phyloP scores from a whole-genome alignment of 2,888 invertebrate species.

The Gisinianus flammeolus region DNA sequence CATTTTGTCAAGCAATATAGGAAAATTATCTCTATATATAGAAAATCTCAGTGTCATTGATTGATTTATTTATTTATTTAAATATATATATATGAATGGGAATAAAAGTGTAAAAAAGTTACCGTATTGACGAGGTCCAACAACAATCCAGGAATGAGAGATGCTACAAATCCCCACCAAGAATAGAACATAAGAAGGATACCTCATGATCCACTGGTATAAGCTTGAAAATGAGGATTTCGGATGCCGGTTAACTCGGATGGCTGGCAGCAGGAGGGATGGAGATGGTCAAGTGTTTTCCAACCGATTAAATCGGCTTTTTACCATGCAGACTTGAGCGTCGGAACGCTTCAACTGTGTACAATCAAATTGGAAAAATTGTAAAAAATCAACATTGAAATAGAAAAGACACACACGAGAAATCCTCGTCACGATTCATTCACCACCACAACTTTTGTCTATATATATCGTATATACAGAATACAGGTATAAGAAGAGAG shows the following conservation, averaged over 20 bases:
- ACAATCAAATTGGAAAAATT: slow-evolving; percentile 25
- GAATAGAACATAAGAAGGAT: slow-evolving; percentile 53
- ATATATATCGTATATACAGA: background rate
- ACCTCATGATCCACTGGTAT: slow-evolving; percentile 49
- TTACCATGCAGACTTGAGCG: slow-evolving; percentile 23
- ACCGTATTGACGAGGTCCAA: slow-evolving; percentile 53
- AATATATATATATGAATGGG: background rate
- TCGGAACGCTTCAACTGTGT: slow-evolving; percentile 23
- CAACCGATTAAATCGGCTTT: background rate
- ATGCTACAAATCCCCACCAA: slow-evolving; percentile 57
- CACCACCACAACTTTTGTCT: background rate
- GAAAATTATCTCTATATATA: no score
- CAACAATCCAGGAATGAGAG: slow-evolving; percentile 58
- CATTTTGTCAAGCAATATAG: no score
- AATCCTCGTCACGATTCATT: slow-evolving; percentile 24
- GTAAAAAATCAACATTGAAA: slow-evolving; percentile 27
- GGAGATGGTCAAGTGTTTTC: background rate
- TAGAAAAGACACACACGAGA: background rate
- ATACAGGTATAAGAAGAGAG: background rate
- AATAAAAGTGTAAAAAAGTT: slow-evolving; percentile 19
- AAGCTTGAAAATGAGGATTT: background rate
- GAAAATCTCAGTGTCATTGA: no score
- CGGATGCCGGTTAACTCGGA: slow-evolving; percentile 2
- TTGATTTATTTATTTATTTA: background rate
- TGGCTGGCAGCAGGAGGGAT: background rate